Evolutionary conservation across 1,140 invertebrate species (phyloP).

Genomic region (Matsumurasca onukii): DNA sequence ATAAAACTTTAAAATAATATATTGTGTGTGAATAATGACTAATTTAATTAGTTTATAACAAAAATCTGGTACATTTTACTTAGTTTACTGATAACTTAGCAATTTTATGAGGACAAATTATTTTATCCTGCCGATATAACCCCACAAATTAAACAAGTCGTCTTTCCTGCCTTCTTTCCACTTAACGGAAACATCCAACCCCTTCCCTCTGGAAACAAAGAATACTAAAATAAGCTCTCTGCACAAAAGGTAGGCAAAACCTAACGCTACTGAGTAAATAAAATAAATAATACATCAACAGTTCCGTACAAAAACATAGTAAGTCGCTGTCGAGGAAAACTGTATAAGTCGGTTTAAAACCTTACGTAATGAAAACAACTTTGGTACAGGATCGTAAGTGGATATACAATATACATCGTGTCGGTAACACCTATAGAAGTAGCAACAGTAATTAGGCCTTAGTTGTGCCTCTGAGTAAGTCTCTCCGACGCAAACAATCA

Average conservation of each 20-base stretch:
- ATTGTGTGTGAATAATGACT: neutral
- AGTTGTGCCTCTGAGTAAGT: neutral
- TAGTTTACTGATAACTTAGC: neutral
- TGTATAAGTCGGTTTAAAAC: neutral
- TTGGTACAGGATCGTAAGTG: neutral
- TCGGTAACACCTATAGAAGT: neutral
- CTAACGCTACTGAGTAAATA: conserved; percentile 1
- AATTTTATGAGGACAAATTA: neutral
- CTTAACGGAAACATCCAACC: neutral
- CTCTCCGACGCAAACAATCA: too few relatives aligned
- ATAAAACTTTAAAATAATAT: too few relatives aligned
- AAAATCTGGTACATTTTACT: neutral
- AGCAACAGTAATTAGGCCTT: neutral
- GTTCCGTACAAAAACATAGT: neutral
- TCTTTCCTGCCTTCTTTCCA: neutral
- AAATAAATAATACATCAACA: conserved; percentile 14
- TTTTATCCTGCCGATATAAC: neutral
- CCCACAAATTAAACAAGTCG: neutral
- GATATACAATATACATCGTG: neutral
- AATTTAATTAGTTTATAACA: neutral
- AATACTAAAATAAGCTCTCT: conserved; percentile 13
- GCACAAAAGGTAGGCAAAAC: neutral
- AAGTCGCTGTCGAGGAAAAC: neutral
- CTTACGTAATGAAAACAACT: neutral
- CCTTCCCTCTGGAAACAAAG: neutral